Evolutionary conservation across 2,113 vertebrate species (phyloP).

Genomic region (Camelus bactrianus): DNA sequence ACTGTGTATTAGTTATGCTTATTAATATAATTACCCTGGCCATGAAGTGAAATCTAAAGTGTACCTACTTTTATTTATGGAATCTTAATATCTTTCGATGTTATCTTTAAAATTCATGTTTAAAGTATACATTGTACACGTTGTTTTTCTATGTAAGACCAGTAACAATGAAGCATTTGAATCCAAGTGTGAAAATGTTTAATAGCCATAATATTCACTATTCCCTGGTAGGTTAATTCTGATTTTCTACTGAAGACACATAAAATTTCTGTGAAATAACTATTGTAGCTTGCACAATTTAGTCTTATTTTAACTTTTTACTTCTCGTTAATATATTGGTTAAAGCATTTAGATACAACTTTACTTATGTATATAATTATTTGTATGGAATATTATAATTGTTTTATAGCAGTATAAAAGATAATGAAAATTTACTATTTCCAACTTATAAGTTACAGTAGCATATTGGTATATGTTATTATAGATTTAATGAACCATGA

Average conservation of each 20-base stretch:
- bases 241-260: background rate
- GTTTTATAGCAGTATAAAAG: background rate
- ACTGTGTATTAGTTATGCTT: background rate
- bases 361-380: background rate
- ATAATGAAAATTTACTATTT: background rate
- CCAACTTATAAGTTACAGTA: background rate
- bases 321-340: background rate
- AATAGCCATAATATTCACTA: background rate
- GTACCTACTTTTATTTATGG: background rate
- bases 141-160: background rate
- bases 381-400: background rate
- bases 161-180: background rate
- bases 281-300: background rate
- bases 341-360: background rate
- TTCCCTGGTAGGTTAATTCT: background rate
- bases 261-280: slow-evolving; percentile 41
- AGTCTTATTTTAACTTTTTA: slow-evolving; percentile 12
- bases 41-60: slow-evolving; percentile 12
- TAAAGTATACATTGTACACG: background rate
- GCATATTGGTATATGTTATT: slow-evolving; percentile 3
- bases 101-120: background rate
- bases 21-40: background rate
- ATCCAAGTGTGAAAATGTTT: background rate
- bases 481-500: slow-evolving; percentile 12
- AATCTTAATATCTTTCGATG: background rate